Evolutionary conservation across 2,113 vertebrate genomes (phyloP).

Genomic region (Mugil cephalus): DNA sequence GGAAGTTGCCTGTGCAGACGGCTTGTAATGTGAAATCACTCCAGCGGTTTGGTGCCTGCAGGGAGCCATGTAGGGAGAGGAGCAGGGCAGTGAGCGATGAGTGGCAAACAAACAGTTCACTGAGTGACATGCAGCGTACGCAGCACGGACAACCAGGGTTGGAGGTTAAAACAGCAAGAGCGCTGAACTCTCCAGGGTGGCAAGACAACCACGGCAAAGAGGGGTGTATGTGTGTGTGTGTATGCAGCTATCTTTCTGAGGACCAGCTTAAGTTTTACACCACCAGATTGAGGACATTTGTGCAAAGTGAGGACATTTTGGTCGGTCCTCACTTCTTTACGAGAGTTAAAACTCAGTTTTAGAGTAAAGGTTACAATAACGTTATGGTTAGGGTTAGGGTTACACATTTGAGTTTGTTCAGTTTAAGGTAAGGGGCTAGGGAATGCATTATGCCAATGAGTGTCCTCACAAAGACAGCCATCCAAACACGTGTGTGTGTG

Average conservation of each 20-base stretch:
- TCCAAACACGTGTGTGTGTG: neutral
- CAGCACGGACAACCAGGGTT: constrained; percentile 54
- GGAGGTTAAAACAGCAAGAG: constrained; percentile 68
- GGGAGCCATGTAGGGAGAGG: constrained; percentile 32
- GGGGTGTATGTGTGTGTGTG: constrained; percentile 2
- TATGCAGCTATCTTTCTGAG: no score
- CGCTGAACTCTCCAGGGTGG: constrained; percentile 46
- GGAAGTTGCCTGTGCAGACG: constrained; percentile 37
- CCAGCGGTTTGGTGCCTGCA: constrained; percentile 39
- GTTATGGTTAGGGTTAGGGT: no score
- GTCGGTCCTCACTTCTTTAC: no score
- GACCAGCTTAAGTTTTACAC: no score
- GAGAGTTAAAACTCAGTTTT: no score
- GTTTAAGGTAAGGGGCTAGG: no score
- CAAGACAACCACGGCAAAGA: constrained; percentile 5
- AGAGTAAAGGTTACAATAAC: no score
- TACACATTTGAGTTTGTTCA: no score
- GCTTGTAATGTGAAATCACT: constrained; percentile 57
- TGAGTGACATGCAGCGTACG: constrained; percentile 55
- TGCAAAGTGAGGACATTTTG: no score
- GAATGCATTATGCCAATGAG: no score
- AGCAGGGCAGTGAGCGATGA: constrained; percentile 50
- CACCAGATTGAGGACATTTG: no score
- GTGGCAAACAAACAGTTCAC: constrained; percentile 60
- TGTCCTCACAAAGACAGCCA: no score